Conservation (phyloP, 1,140 invertebrate genomes). For the Mamestra configurata region DNA sequence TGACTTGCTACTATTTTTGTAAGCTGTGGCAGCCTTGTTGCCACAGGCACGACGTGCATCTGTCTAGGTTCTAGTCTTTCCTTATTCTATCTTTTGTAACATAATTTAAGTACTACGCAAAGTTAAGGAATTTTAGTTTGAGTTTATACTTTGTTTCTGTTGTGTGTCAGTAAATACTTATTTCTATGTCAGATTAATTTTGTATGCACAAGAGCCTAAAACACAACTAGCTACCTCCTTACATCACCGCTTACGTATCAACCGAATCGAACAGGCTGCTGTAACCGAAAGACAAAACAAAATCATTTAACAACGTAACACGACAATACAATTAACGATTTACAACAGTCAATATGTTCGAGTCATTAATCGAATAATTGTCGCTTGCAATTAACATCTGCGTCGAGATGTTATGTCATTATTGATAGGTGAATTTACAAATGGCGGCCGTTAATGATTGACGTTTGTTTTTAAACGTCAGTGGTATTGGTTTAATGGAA, state of each 20-base stretch:
- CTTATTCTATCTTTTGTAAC: no score
- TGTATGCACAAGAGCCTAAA: background rate
- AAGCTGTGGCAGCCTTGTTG: no score
- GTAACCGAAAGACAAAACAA: constrained; percentile 10
- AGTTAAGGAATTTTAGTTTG: no score
- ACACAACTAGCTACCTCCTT: background rate
- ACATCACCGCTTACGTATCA: constrained; percentile 14
- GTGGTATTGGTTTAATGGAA: background rate
- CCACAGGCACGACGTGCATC: no score
- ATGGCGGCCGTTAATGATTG: constrained; percentile 15
- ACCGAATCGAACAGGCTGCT: constrained; percentile 15
- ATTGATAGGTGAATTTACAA: constrained; percentile 39
- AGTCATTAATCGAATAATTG: constrained; percentile 50
- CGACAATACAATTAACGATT: constrained; percentile 42
- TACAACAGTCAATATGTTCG: constrained; percentile 35
- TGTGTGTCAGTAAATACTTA: no score
- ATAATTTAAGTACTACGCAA: no score
- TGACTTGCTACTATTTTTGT: no score
- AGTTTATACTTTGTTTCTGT: no score
- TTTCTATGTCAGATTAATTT: no score
- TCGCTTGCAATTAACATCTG: constrained; percentile 45
- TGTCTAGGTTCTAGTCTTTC: no score
- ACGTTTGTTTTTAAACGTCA: constrained; percentile 23
- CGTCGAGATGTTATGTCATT: constrained; percentile 43
- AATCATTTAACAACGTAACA: background rate